Evolutionary conservation across 2,797 vertebrate genomes (phyloP), one percentile per base, ranked within the genome.

Genomic region (Onychomys torridus): DNA sequence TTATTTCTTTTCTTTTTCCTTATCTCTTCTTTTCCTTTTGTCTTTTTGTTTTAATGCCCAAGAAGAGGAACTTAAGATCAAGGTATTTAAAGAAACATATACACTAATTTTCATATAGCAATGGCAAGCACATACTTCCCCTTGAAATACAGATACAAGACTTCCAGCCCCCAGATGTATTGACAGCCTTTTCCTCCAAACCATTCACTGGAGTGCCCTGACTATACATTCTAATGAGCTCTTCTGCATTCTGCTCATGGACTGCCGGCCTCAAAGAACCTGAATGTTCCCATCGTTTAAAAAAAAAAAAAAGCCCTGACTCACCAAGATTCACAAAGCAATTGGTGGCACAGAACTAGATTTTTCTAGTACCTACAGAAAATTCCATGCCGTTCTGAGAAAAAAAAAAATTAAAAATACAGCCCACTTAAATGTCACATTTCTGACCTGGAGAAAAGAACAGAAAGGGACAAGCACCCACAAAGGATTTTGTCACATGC

Each of bases 241-340:
- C 37, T 77, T 97, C 87, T 87, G 69, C 65, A 95, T 94, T 93
- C 97, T 16, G 2, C 75, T 89, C 97, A 89, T 0, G 83, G 6
- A 2, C 19, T 7, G 32, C 90, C 21, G 52, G 0, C 89, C 96
- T 91, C n/a, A 34, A 90, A 95, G 92, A 92, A 89, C 96, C 89
- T 90, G 17, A 94, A 89, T 81, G 61, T 95, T 71, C 94, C 96
- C 93, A 85, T 90, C 89, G 16, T 90, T 92, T 89, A n/a, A n/a
- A n/a, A n/a, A n/a, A n/a, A n/a, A 87, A 0, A 21, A 95, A 79
- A 92, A 96, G 86, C 43, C 92, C 95, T 87, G 96, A 96, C 95
- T 97, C 96, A 97, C 85, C 95, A 96, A 95, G 89, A 97, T 97
- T 95, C 96, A 91, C 95, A 95, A 95, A 87, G 95, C 86, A 96